Conservation (phyloP, 2,888 invertebrate species). For the Drosophila pullipes region DNA sequence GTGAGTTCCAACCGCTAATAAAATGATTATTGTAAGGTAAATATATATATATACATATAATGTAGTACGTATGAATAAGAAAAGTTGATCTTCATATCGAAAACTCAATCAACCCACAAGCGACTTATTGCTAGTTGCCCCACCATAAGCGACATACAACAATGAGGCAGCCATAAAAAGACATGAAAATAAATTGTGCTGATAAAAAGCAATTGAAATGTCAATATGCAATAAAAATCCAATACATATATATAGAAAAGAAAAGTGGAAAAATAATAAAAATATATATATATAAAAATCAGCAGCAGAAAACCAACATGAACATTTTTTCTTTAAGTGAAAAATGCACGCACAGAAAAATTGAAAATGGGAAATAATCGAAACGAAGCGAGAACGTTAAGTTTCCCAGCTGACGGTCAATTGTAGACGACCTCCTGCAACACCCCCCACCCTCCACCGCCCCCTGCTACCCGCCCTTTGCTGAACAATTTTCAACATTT, state of each 20-base stretch:
- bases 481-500: not conserved
- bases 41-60: constrained; percentile 8
- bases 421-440: constrained; percentile 14
- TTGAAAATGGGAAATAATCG: constrained; percentile 31
- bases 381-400: constrained; percentile 33
- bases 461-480: not conserved
- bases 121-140: constrained; percentile 14
- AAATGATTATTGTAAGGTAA: constrained; percentile 6
- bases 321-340: constrained; percentile 42
- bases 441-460: not conserved
- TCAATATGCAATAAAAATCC: constrained; percentile 58
- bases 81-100: constrained; percentile 11
- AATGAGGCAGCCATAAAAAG: constrained; percentile 35
- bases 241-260: constrained; percentile 7
- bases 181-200: constrained; percentile 56
- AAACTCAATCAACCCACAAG: constrained; percentile 29
- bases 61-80: not conserved
- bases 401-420: constrained; percentile 41
- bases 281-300: not conserved
- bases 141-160: constrained; percentile 7
- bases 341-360: constrained; percentile 52
- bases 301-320: constrained; percentile 22
- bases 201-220: constrained; percentile 66
- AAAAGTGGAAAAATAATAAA: constrained; percentile 4
- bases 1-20: constrained; percentile 48